Conservation (phyloP, 1,140 invertebrate species). For the Listronotus oregonensis region DNA sequence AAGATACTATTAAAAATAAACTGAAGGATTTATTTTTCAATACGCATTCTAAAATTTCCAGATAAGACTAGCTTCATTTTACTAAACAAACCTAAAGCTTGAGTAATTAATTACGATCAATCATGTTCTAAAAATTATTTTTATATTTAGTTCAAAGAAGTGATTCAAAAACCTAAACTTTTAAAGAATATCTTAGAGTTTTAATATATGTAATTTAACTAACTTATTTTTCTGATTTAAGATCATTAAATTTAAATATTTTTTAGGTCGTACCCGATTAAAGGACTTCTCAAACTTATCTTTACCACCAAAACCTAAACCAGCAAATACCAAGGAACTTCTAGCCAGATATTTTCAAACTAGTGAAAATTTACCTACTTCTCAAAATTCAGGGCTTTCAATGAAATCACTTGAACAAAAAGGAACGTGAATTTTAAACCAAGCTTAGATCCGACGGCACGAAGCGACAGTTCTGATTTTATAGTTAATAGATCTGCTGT, state of each 20-base stretch:
- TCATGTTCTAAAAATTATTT: no score
- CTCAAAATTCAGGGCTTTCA: constrained; percentile 4
- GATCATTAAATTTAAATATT: no score
- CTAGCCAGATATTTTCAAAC: constrained; percentile 4
- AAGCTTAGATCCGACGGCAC: not conserved
- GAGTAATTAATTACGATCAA: no score
- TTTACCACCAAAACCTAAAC: constrained; percentile 24
- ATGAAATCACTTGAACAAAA: constrained; percentile 17
- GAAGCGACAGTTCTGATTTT: constrained; percentile 11
- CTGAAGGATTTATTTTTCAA: not conserved
- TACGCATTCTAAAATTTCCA: no score
- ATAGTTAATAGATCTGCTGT: not conserved
- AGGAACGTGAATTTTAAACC: not conserved
- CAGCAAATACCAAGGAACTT: constrained; percentile 11
- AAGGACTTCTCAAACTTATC: constrained; percentile 28
- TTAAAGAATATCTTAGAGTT: no score
- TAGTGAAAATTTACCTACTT: not conserved
- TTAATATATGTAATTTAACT: no score
- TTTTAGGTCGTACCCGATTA: constrained; percentile 13
- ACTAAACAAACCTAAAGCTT: no score
- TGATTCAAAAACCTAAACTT: no score
- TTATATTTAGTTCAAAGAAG: no score
- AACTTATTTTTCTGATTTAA: no score
- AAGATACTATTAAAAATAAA: not conserved
- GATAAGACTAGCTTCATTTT: no score